phyloP scores from a whole-genome alignment of 2,888 invertebrate species.

The Lasioglossum malachurum region DNA sequence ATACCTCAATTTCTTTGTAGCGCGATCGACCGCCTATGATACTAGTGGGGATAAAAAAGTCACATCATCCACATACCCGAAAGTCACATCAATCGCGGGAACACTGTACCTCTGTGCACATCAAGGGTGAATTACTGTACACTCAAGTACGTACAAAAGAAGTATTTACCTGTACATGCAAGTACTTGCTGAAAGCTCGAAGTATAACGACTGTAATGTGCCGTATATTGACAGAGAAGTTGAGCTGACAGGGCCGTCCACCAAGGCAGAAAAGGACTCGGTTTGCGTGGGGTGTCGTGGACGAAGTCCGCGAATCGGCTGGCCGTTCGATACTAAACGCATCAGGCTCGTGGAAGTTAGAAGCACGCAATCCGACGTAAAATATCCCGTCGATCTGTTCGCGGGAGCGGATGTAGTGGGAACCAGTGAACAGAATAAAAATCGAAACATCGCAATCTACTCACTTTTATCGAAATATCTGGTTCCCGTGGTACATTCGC shows the following conservation, averaged over 20 bases:
- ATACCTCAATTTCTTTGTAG: too few species aligned
- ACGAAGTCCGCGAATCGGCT: not conserved
- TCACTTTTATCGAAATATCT: constrained; percentile 58
- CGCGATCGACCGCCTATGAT: too few species aligned
- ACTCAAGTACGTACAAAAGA: too few species aligned
- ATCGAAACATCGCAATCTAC: constrained; percentile 27
- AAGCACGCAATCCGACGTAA: constrained; percentile 21
- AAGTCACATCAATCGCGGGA: too few species aligned
- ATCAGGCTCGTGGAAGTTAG: not conserved
- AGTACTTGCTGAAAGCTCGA: too few species aligned
- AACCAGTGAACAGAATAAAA: constrained; percentile 19
- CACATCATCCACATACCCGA: too few species aligned
- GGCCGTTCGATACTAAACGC: not conserved
- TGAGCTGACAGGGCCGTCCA: not conserved
- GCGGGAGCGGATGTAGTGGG: constrained; percentile 15
- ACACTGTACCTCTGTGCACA: too few species aligned
- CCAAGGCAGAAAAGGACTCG: not conserved
- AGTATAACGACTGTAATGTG: too few species aligned
- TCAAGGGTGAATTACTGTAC: too few species aligned
- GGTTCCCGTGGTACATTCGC: constrained; percentile 16
- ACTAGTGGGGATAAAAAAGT: too few species aligned
- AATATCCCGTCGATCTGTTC: constrained; percentile 25
- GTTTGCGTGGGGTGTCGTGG: not conserved
- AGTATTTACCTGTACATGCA: too few species aligned
- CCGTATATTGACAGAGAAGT: not conserved